These are phyloP conservation scores for Patella depressa DNA, from an alignment of 2,888 invertebrate genomes.

Conservation along the genomic window DNA sequence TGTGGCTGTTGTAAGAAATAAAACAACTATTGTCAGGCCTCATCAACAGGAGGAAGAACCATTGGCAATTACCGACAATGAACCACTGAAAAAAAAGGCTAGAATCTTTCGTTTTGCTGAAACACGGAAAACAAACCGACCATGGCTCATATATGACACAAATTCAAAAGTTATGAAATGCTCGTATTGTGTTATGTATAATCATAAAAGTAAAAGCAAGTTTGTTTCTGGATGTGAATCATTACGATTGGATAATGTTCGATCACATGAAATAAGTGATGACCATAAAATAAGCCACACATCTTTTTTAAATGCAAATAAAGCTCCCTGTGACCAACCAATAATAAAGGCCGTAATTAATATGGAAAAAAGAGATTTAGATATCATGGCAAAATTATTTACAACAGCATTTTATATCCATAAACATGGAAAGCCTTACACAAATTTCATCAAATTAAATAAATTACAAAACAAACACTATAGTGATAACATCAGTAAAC, in stretches of 20 bases:
- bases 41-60: too few species aligned
- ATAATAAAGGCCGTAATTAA: neutral
- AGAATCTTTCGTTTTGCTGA: neutral
- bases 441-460: neutral
- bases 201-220: neutral
- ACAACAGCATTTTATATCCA: neutral
- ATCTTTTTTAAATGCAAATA: neutral
- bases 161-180: neutral
- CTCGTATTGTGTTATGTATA: neutral
- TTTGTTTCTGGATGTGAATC: neutral
- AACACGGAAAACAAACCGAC: neutral
- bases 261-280: neutral
- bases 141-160: neutral
- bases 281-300: neutral
- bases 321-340: neutral
- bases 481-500: neutral
- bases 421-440: neutral
- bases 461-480: neutral
- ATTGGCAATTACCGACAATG: too few species aligned
- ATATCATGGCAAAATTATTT: neutral
- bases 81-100: neutral
- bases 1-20: too few species aligned
- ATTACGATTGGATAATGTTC: neutral
- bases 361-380: neutral
- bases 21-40: too few species aligned